phyloP scores from a whole-genome alignment of 2,113 vertebrate species.

The Antechinus flavipes region DNA sequence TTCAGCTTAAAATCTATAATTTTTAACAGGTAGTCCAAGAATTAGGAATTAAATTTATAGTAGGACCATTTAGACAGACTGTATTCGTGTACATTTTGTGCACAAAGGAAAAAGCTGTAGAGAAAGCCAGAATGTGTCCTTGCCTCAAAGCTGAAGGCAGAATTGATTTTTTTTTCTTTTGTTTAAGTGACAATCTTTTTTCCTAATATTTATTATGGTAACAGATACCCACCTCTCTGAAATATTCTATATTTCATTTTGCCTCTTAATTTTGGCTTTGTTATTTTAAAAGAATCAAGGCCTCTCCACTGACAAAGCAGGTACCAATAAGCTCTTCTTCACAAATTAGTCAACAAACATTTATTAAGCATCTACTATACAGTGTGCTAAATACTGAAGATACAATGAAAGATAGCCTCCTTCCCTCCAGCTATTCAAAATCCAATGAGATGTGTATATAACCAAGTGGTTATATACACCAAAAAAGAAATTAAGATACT shows the following conservation, averaged over 20 bases:
- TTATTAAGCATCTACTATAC: background rate
- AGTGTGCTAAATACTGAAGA: background rate
- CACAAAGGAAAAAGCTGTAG: too few species aligned
- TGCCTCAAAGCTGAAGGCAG: background rate
- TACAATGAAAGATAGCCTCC: too few species aligned
- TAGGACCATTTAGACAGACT: background rate
- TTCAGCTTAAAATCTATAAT: background rate
- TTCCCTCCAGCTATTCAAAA: background rate
- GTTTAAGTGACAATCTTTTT: background rate
- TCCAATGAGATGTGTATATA: background rate
- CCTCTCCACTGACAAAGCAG: background rate
- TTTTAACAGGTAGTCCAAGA: background rate
- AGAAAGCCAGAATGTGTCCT: background rate
- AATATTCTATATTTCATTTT: constrained; percentile 17
- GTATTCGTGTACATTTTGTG: too few species aligned
- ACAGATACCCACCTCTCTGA: background rate
- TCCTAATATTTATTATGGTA: constrained; percentile 33
- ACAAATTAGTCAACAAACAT: background rate
- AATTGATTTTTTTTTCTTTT: background rate
- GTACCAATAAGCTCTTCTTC: background rate
- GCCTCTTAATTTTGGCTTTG: background rate
- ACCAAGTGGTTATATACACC: background rate
- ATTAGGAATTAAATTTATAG: background rate
- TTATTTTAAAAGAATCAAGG: constrained; percentile 13
- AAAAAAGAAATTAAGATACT: background rate